Evolutionary conservation across 35 echinoderm and acorn worm genomes (phyloP).

Genomic region (Chiridota heheva): DNA sequence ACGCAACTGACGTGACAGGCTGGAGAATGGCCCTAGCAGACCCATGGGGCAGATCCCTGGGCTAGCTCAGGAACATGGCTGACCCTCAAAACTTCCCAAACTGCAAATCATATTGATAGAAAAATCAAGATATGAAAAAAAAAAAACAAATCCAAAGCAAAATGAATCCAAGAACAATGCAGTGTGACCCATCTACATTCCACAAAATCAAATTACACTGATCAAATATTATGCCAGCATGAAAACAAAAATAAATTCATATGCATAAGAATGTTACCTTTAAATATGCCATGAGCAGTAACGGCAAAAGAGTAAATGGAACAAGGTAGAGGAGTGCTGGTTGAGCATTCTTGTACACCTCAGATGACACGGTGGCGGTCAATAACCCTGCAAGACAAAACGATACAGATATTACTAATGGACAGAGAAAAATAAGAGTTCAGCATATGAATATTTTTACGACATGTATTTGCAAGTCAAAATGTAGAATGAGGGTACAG

Average conservation of each 20-base stretch:
- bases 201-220: neutral
- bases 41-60: too few relatives aligned
- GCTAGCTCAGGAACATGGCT: too few relatives aligned
- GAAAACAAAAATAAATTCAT: neutral
- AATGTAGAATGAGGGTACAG: too few relatives aligned
- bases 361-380: constrained; percentile 96
- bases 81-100: too few relatives aligned
- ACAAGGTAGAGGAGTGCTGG: constrained; percentile 93
- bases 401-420: neutral
- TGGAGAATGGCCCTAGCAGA: too few relatives aligned
- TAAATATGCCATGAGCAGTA: constrained; percentile 95
- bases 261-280: constrained; percentile 55
- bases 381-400: constrained; percentile 61
- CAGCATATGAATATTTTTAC: neutral
- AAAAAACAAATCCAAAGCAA: too few relatives aligned
- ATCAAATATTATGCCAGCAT: neutral
- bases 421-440: neutral
- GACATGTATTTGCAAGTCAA: too few relatives aligned
- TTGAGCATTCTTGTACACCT: constrained; percentile 97
- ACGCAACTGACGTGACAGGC: too few relatives aligned
- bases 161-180: neutral
- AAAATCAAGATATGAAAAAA: too few relatives aligned
- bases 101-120: too few relatives aligned
- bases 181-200: neutral
- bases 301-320: constrained; percentile 95